Percentiles rank a stretch among this genome's conserved stretches.
Evolutionary conservation across 2,797 vertebrate genomes (phyloP).

Genomic region (Limosa lapponica): DNA sequence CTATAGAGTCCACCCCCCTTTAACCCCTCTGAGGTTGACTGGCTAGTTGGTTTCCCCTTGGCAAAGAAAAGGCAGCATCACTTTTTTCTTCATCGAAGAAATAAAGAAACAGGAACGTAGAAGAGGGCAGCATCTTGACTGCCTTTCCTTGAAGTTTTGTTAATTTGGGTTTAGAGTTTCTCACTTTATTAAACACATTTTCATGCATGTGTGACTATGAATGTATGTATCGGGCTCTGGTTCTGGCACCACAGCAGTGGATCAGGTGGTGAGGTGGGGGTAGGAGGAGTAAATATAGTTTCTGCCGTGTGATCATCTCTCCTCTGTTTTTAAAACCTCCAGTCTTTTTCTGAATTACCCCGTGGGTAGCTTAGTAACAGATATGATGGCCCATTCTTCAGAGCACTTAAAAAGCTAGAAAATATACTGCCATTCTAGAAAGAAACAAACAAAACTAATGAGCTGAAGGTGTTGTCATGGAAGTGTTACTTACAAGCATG

Average conservation of each 20-base stretch:
- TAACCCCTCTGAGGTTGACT: not conserved
- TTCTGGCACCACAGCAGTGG: not conserved
- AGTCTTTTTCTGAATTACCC: not conserved
- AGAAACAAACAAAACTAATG: conserved; percentile 20
- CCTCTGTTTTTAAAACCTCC: conserved; percentile 30
- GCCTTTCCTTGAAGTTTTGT: not conserved
- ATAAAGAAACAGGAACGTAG: not conserved
- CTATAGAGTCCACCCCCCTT: rapidly evolving
- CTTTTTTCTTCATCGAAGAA: not conserved
- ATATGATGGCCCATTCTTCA: conserved; percentile 17
- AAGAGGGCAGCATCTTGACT: not conserved
- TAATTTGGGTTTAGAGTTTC: not conserved
- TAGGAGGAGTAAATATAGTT: conserved; percentile 42
- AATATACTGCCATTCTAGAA: conserved; percentile 5
- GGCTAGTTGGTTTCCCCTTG: not conserved
- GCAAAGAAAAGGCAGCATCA: not conserved
- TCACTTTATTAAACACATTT: not conserved
- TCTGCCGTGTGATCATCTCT: not conserved
- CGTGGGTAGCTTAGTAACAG: not conserved
- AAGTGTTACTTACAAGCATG: not conserved
- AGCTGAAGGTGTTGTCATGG: conserved; percentile 47
- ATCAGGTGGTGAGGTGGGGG: conserved; percentile 13
- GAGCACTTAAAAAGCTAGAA: not conserved
- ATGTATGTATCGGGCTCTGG: not conserved
- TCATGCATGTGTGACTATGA: not conserved